A percentile compares a stretch with the other conserved stretches of the same genome.
Conservation (phyloP, 2,888 invertebrate genomes). For the Trachelus stipa region DNA sequence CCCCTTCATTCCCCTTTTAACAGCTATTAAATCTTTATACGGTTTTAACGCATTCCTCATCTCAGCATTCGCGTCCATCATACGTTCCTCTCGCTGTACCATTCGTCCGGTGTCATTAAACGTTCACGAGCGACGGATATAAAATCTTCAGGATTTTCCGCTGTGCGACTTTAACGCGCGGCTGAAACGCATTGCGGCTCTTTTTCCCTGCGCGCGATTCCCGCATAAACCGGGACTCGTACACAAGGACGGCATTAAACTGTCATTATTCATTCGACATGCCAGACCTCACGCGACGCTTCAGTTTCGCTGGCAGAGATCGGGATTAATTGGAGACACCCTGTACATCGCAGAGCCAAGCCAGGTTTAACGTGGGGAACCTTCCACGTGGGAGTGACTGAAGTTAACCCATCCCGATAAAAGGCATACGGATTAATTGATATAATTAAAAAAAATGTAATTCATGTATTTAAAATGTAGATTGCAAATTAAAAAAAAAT, state of each 20-base stretch:
- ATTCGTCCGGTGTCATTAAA: background rate
- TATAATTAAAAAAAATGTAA: too few species aligned
- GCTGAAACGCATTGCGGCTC: background rate
- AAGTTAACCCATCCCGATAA: background rate
- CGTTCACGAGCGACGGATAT: background rate
- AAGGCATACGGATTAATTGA: background rate
- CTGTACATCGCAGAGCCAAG: background rate
- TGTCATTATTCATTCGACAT: constrained; percentile 14
- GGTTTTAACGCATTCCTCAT: too few species aligned
- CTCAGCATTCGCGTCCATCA: background rate
- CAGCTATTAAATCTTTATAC: background rate
- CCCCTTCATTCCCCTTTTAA: too few species aligned
- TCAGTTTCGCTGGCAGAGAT: constrained; percentile 1
- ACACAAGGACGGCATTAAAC: constrained; percentile 11
- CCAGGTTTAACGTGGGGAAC: background rate
- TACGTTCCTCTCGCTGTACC: background rate
- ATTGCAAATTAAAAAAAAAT: background rate
- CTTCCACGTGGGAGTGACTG: background rate
- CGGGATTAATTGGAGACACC: constrained; percentile 9
- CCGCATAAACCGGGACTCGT: background rate
- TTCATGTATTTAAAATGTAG: background rate
- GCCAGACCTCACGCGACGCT: constrained; percentile 11
- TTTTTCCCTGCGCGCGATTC: background rate
- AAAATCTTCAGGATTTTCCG: background rate
- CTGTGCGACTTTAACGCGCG: background rate